A percentile compares a stretch with the other conserved stretches of the same genome.
These are phyloP conservation scores for Blastobasis adustella DNA, from an alignment of 2,888 invertebrate genomes.

Conservation along the genomic window DNA sequence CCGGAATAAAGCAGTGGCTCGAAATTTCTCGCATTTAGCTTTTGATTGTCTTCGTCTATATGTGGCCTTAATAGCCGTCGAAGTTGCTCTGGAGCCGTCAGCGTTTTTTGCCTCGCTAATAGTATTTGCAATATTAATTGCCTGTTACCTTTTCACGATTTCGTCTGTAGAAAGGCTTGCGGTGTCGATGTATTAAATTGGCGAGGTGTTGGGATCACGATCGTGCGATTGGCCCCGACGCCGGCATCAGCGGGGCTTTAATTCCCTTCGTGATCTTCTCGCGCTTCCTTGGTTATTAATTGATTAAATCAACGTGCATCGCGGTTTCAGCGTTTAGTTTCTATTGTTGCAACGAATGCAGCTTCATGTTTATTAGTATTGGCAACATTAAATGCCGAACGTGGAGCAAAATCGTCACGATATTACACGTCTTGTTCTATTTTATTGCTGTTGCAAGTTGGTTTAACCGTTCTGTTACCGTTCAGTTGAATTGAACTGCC, in stretches of 20 bases:
- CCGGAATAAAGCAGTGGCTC: too few species aligned
- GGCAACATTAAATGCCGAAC: too few species aligned
- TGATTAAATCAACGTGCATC: constrained; percentile 32
- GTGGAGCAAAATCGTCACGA: too few species aligned
- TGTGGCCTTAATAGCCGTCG: constrained; percentile 7
- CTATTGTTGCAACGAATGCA: too few species aligned
- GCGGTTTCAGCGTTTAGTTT: too few species aligned
- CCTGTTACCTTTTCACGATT: constrained; percentile 19
- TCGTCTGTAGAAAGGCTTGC: constrained; percentile 30
- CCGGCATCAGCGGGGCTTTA: constrained; percentile 43
- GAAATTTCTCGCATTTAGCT: background rate
- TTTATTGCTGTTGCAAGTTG: too few species aligned
- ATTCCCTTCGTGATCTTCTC: constrained; percentile 44
- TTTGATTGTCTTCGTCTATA: background rate
- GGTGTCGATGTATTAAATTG: constrained; percentile 42
- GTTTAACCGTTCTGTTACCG: too few species aligned
- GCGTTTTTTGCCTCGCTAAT: constrained; percentile 3
- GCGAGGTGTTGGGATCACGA: constrained; percentile 46
- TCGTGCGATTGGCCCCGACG: constrained; percentile 24
- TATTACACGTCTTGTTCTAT: too few species aligned
- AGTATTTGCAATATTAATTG: constrained; percentile 13
- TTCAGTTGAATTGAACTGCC: too few species aligned
- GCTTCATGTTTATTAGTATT: too few species aligned
- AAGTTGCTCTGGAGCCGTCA: constrained; percentile 8
- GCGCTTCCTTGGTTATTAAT: constrained; percentile 40